A percentile compares a stretch with the other conserved stretches of the same genome.
Evolutionary conservation across 1,140 invertebrate genomes (phyloP).

Genomic region (Globodera rostochiensis): DNA sequence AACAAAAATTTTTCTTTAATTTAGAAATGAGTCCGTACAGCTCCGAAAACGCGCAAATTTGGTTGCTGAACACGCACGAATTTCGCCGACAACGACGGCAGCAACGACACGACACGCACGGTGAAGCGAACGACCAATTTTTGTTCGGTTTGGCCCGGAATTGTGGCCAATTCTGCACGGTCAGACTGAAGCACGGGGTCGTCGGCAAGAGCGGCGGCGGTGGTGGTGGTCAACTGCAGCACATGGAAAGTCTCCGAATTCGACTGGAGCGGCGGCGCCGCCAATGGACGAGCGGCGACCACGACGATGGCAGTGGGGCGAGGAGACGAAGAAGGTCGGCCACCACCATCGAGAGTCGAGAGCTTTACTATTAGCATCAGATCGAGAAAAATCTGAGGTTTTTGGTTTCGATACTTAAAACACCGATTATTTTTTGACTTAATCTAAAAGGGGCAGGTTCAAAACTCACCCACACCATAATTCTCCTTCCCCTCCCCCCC

Average conservation of each 20-base stretch:
- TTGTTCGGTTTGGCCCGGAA: constrained; percentile 47
- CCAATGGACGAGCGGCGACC: too few species aligned
- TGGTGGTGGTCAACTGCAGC: constrained; percentile 25
- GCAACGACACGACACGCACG: not conserved
- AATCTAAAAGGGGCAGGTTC: too few species aligned
- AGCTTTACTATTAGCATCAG: too few species aligned
- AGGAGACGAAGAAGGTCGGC: constrained; percentile 37
- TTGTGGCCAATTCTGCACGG: constrained; percentile 49
- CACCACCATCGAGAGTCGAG: not conserved
- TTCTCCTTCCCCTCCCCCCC: too few species aligned
- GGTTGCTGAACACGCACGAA: constrained; percentile 43
- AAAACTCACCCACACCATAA: too few species aligned
- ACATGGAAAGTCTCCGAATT: constrained; percentile 15
- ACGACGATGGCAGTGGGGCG: constrained; percentile 24
- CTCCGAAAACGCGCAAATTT: constrained; percentile 37
- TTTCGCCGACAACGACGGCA: constrained; percentile 19
- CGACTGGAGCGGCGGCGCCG: not conserved
- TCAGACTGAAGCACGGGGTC: constrained; percentile 42
- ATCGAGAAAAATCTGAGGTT: too few species aligned
- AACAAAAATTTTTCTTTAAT: not conserved
- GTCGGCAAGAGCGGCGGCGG: constrained; percentile 9
- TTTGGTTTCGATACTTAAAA: too few species aligned
- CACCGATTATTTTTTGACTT: too few species aligned
- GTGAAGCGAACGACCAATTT: not conserved
- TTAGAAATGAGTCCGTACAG: constrained; percentile 5